Conservation (phyloP, 2,888 invertebrate species). For the Lepidonotus clava region DNA sequence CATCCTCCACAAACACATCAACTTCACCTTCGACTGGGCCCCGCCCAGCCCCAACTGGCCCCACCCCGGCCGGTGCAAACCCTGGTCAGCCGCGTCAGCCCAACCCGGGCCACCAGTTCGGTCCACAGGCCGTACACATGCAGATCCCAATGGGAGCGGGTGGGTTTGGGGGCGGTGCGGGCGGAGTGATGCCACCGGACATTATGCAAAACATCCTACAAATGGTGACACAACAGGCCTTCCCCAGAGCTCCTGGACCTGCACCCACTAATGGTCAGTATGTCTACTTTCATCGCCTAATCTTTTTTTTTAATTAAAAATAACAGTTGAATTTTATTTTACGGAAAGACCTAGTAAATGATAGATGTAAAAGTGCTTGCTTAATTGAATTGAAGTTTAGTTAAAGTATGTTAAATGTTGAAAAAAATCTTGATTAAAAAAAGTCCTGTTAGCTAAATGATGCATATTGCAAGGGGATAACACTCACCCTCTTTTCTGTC, state of each 20-base stretch:
- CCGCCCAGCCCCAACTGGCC: not conserved
- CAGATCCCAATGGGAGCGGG: conserved; percentile 32
- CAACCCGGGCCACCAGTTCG: conserved; percentile 56
- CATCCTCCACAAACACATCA: not conserved
- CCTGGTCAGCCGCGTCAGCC: not conserved
- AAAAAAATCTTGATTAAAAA: too few species aligned
- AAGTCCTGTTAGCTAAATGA: too few species aligned
- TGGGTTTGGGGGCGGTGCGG: conserved; percentile 1
- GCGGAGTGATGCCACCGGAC: conserved; percentile 80
- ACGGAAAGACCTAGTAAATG: too few species aligned
- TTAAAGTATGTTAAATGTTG: too few species aligned
- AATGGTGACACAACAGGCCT: conserved; percentile 65
- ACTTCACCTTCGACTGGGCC: not conserved
- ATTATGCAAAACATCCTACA: conserved; percentile 83
- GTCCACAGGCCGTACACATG: conserved; percentile 2
- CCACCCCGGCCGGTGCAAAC: not conserved
- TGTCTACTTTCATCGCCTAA: not conserved
- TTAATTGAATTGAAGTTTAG: too few species aligned
- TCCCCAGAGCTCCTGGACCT: conserved; percentile 42
- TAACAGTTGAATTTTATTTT: too few species aligned
- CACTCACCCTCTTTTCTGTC: too few species aligned
- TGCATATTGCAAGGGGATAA: too few species aligned
- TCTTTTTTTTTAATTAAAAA: too few species aligned
- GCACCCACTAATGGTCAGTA: not conserved
- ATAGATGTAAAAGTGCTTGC: too few species aligned